Conservation (phyloP, 2,888 invertebrate species). For the Odontocolon sp. region DNA sequence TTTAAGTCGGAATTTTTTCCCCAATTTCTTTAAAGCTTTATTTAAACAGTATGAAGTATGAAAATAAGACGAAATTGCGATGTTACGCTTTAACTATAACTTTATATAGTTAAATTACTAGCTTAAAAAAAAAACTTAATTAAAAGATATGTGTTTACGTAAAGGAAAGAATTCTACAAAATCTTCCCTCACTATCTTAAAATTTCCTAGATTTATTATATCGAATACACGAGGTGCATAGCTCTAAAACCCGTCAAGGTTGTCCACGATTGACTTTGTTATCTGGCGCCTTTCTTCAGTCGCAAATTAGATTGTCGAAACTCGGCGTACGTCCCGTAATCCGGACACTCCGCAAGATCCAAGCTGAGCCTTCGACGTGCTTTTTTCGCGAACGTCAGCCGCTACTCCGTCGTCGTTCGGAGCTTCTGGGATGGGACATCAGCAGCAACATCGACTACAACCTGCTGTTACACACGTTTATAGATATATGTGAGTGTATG, state of each 20-base stretch:
- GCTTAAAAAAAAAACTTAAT: too few species aligned
- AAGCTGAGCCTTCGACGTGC: slow-evolving; percentile 48
- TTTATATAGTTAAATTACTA: too few species aligned
- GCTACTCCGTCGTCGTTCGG: slow-evolving; percentile 54
- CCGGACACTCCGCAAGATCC: slow-evolving; percentile 15
- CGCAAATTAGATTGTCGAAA: slow-evolving; percentile 73
- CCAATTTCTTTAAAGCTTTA: too few species aligned
- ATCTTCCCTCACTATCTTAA: too few species aligned
- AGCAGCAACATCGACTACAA: slow-evolving; percentile 26
- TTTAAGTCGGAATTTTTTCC: too few species aligned
- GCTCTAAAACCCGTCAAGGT: slow-evolving; percentile 16
- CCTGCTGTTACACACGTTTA: slow-evolving; percentile 31
- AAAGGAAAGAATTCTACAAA: too few species aligned
- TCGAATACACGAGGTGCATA: too few species aligned
- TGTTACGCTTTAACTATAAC: too few species aligned
- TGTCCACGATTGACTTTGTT: slow-evolving; percentile 10
- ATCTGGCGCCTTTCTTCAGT: slow-evolving; percentile 31
- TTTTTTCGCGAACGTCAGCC: slow-evolving; percentile 78
- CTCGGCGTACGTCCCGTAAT: slow-evolving; percentile 44
- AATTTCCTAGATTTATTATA: too few species aligned
- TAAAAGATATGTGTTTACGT: too few species aligned
- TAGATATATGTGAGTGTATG: not conserved
- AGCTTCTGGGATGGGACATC: slow-evolving; percentile 17
- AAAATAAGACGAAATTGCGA: too few species aligned
- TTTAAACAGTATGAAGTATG: too few species aligned